phyloP scores from a whole-genome alignment of 2,888 invertebrate species.

The Mamestra brassicae region DNA sequence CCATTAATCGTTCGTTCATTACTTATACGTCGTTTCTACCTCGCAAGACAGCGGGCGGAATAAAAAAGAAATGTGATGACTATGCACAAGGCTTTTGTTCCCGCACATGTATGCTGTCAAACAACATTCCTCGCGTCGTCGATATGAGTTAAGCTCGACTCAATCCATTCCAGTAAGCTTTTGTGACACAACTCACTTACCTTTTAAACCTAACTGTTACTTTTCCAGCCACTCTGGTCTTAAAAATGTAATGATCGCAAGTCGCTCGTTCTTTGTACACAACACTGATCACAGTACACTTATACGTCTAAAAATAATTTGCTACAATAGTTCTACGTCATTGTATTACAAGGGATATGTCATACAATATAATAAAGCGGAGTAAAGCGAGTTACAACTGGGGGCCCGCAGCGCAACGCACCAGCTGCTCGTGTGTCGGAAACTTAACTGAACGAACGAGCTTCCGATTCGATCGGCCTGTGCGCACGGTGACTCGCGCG shows the following conservation, averaged over 20 bases:
- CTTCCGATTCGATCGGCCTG: slow-evolving; percentile 79
- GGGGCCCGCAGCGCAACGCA: slow-evolving; percentile 82
- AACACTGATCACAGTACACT: slow-evolving; percentile 83
- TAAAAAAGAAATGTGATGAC: slow-evolving; percentile 87
- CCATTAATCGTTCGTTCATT: slow-evolving; percentile 60
- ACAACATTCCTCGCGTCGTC: slow-evolving; percentile 89
- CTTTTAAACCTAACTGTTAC: slow-evolving; percentile 89
- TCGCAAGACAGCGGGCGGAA: slow-evolving; percentile 81
- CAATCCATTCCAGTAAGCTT: slow-evolving; percentile 85
- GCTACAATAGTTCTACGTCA: slow-evolving; percentile 81
- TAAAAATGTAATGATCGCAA: slow-evolving; percentile 76
- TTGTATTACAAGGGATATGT: slow-evolving; percentile 81
- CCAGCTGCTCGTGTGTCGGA: slow-evolving; percentile 86
- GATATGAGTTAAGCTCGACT: slow-evolving; percentile 88
- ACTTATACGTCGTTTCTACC: slow-evolving; percentile 69
- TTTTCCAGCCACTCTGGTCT: slow-evolving; percentile 81
- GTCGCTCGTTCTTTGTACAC: slow-evolving; percentile 76
- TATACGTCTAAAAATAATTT: slow-evolving; percentile 72
- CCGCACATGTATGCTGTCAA: slow-evolving; percentile 90
- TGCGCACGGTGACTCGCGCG: slow-evolving; percentile 78
- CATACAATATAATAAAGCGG: slow-evolving; percentile 76
- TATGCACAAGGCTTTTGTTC: slow-evolving; percentile 90
- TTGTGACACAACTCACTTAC: slow-evolving; percentile 88
- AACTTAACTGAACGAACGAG: slow-evolving; percentile 87
- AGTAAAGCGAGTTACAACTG: slow-evolving; percentile 84